A percentile compares a stretch with the other conserved stretches of the same genome.
phyloP scores from a whole-genome alignment of 2,797 vertebrate genomes.

The Peromyscus attwateri region DNA sequence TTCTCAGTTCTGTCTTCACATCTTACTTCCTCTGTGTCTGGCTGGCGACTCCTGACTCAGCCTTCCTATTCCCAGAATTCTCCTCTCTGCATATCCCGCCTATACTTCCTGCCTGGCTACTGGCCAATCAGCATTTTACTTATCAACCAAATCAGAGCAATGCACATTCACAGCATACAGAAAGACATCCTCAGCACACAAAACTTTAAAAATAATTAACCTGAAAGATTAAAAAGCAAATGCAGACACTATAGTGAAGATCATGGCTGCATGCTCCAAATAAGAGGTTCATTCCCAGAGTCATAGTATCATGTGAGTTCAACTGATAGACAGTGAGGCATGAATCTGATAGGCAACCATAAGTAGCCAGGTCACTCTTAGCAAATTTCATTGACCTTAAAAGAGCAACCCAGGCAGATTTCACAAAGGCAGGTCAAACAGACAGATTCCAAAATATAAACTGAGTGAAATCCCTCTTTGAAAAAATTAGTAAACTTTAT shows the following conservation, averaged over 20 bases:
- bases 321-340: background rate
- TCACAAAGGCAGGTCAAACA: slow-evolving; percentile 4
- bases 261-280: background rate
- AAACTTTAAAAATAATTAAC: background rate
- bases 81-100: too few relatives aligned
- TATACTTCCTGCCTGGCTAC: too few relatives aligned
- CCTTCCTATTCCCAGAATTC: too few relatives aligned
- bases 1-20: too few relatives aligned
- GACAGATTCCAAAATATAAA: slow-evolving; percentile 27
- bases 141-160: too few relatives aligned
- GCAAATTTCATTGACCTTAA: background rate
- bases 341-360: background rate
- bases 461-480: slow-evolving; percentile 2
- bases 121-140: too few relatives aligned
- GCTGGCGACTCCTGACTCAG: too few relatives aligned
- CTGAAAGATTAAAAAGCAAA: background rate
- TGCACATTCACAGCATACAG: too few relatives aligned
- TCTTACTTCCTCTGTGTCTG: too few relatives aligned
- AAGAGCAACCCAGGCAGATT: background rate
- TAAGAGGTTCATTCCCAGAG: background rate
- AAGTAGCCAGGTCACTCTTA: background rate
- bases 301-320: background rate
- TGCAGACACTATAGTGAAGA: background rate
- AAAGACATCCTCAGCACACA: too few relatives aligned
- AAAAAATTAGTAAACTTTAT: background rate